Evolutionary conservation across 2,888 invertebrate genomes (phyloP), one percentile per base, ranked within the genome.

Genomic region (Drosophila kanekoi): DNA sequence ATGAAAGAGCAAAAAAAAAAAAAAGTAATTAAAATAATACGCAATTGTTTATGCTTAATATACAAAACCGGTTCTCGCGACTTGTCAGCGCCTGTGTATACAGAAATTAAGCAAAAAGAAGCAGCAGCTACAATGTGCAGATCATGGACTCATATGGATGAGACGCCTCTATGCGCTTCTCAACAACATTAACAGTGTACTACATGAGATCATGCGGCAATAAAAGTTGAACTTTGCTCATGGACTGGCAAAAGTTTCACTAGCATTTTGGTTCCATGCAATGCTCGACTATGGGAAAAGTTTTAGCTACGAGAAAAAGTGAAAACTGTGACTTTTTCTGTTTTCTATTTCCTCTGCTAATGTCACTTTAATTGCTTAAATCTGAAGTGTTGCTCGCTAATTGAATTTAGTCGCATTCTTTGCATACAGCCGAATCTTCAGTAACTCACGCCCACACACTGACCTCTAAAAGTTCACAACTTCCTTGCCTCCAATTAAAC

Each of bases 11-110:
- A 4, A 48, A 35, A 18, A 41, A 47, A 57, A 37, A 53, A 54
- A 37, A 53, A 59, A 62, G 69, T 83, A 84, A 84, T 84, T 84
- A 67, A 84, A 82, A 81, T 81, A 87, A 84, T 81, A 78, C 81
- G 87, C 82, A 83, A 87, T 83, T 87, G 79, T 87, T 68, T 62
- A 74, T 73, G 61, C 69, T 56, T 51, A 49, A 65, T 68, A 68
- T 54, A 73, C 47, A 48, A 77, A 71, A 69, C 43, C 54, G 53
- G 61, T 54, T 58, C 71, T 45, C 47, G 33, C 37, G 47, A 45
- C 45, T 23, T 40, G 41, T 51, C 37, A 32, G 48, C 47, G 38
- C 40, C 40, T 44, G 43, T 43, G 8, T 35, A 33, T 62, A 58
- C 43, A 51, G 35, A 10, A 40, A 40, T 43, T n/a, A 44, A 45